phyloP scores from a whole-genome alignment of 2,113 vertebrate genomes.

The Deroptyus accipitrinus region DNA sequence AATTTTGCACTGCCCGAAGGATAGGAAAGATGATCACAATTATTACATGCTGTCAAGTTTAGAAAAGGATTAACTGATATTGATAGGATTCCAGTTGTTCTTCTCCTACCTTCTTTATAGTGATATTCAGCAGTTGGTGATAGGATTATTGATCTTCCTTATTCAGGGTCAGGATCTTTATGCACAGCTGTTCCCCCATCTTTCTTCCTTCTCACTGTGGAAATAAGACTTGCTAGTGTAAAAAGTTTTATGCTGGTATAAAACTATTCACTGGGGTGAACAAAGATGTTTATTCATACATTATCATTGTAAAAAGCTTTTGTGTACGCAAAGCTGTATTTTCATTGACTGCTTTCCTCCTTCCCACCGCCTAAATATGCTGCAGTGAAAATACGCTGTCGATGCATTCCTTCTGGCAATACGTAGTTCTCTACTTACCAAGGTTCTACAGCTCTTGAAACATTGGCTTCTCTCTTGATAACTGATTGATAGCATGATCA shows the following conservation, averaged over 20 bases:
- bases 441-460: neutral
- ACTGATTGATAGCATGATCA: neutral
- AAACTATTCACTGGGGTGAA: neutral
- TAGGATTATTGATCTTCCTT: neutral
- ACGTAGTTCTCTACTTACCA: slow-evolving; percentile 13
- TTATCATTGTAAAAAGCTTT: neutral
- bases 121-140: neutral
- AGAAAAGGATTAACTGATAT: neutral
- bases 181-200: neutral
- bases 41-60: neutral
- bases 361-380: neutral
- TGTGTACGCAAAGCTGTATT: neutral
- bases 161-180: neutral
- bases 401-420: slow-evolving; percentile 16
- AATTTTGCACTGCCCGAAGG: neutral
- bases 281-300: neutral
- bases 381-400: neutral
- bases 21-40: neutral
- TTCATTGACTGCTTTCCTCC: neutral
- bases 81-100: neutral
- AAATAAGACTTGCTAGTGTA: neutral
- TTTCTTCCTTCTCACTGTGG: neutral
- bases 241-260: neutral
- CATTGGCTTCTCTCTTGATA: neutral
- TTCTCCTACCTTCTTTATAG: neutral